Evolutionary conservation across 2,113 vertebrate genomes (phyloP), one percentile per base, ranked within the genome.

Genomic region (Turdus rufiventris): DNA sequence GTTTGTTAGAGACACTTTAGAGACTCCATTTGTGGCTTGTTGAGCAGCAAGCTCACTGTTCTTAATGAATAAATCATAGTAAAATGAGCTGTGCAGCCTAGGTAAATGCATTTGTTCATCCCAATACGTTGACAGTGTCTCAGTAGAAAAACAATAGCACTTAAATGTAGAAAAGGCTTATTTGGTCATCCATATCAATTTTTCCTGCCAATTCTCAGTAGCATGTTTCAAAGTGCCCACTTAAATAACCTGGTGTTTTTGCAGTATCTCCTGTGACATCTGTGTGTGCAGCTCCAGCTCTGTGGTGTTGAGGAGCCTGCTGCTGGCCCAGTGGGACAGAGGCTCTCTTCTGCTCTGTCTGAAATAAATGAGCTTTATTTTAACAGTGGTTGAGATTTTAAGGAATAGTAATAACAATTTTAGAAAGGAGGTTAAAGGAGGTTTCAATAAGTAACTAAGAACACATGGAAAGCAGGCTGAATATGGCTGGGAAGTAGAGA

Each of bases 1-100:
- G 50, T 83, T 77, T 68, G 43, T 36, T 84, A 26, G 4, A 67
- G 68, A 65, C 14, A 7, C 72, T 76, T 65, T 7, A 66, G 53
- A 84, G 33, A 34, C 36, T 91, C 68, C 83, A 72, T 87, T 53
- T 93, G 89, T 72, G 89, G 91, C 73, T 94, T 89, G 80, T 78
- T 67, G 15, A 89, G 86, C 76, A 89, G 36, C 85, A 79, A 72
- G n/a, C 66, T 13, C 57, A 6, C 57, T 84, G 75, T 87, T 93
- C 61, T 81, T 89, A 89, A 92, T 87, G 89, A 95, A 93, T 96
- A 96, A 96, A 87, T 92, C 89, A 93, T 85, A 91, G 80, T 75
- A 77, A 89, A 92, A 92, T 45, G 80, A 89, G 70, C 88, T 84
- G 50, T 80, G 80, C 68, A 87, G 83, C 56, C 88, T 86, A 51